Conservation (phyloP, 2,797 vertebrate genomes). For the Paramormyrops hopkinsi region DNA sequence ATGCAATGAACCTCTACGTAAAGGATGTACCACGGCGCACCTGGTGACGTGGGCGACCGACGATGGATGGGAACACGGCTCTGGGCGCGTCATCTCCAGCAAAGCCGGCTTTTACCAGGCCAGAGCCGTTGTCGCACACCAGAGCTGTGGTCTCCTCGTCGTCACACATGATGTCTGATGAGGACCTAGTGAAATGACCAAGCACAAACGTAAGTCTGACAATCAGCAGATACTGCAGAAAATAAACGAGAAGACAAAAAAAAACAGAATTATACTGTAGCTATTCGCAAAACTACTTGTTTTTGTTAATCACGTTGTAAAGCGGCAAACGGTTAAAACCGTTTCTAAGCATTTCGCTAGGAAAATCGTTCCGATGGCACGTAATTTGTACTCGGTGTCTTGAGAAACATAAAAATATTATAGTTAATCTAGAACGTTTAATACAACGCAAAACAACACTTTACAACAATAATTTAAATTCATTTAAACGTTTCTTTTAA, state of each 20-base stretch:
- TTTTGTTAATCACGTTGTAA: neutral
- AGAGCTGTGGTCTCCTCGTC: constrained; percentile 87
- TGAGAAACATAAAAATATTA: neutral
- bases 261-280: neutral
- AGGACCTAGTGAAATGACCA: constrained; percentile 28
- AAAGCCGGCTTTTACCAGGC: constrained; percentile 87
- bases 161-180: constrained; percentile 74
- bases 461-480: neutral
- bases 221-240: neutral
- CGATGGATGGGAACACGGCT: constrained; percentile 87
- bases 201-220: neutral
- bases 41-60: constrained; percentile 88
- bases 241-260: neutral
- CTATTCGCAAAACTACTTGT: neutral
- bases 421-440: neutral
- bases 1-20: neutral
- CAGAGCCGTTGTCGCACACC: constrained; percentile 89
- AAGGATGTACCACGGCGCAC: constrained; percentile 46
- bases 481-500: neutral
- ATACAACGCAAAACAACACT: neutral
- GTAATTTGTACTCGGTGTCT: neutral
- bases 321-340: neutral
- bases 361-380: neutral
- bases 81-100: constrained; percentile 88
- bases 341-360: neutral